Evolutionary conservation across 2,888 invertebrate species (phyloP), one percentile per base, ranked within the genome.

Genomic region (Eupelmus urozonus): DNA sequence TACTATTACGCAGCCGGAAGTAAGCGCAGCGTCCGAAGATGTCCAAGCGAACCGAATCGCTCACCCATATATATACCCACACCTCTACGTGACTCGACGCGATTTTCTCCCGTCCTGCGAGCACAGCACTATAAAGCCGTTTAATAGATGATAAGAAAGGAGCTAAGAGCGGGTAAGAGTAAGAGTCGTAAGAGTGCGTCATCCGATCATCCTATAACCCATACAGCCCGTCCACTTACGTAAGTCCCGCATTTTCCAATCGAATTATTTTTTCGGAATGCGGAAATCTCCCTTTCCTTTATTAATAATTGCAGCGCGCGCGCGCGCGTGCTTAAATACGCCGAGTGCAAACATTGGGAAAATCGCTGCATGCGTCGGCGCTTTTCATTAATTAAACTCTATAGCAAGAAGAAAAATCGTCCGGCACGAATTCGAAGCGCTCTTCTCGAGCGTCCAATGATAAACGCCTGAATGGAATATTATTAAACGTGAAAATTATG

Each of bases 161-260:
- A n/a, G n/a, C n/a, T n/a, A n/a, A n/a, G n/a, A n/a, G n/a, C n/a
- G n/a, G n/a, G n/a, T n/a, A n/a, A n/a, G n/a, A n/a, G n/a, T n/a
- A n/a, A n/a, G n/a, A n/a, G n/a, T n/a, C n/a, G n/a, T n/a, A 76
- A 73, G 45, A 69, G 40, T 55, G 18, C 18, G 67, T 40, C 53
- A 29, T 57, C 42, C 23, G 76, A 65, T 25, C 34, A 77, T 72
- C 76, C 53, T 78, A 73, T 78, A 75, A 75, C 71, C 49, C 67
- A 29, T n/a, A n/a, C n/a, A n/a, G n/a, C n/a, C n/a, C n/a, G n/a
- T n/a, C n/a, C n/a, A n/a, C n/a, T 66, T 74, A 66, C 29, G 34
- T 74, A 75, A 79, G 76, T 49, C 72, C 78, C 70, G 69, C 67
- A 78, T 80, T 78, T 81, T 82, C 77, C 76, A 80, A 81, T 80